These are phyloP conservation scores for Odontomyia ornata DNA, from an alignment of 2,888 invertebrate species.

Conservation along the genomic window DNA sequence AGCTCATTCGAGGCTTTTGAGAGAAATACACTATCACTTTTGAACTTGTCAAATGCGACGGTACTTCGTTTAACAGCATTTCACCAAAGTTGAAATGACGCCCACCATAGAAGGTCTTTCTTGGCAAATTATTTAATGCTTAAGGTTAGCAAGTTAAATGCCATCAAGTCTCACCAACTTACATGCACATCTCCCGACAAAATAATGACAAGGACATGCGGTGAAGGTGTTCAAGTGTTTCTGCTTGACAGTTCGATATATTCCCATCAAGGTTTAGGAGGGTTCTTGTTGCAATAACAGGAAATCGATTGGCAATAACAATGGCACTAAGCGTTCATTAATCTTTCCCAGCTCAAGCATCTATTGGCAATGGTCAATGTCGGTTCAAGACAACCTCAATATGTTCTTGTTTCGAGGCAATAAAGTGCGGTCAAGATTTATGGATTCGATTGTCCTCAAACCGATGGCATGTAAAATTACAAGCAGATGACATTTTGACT, in stretches of 20 bases:
- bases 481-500: slow-evolving; percentile 22
- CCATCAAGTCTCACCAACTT: neutral
- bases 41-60: too few relatives aligned
- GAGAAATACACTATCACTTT: too few relatives aligned
- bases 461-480: slow-evolving; percentile 41
- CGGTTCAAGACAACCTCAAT: slow-evolving; percentile 11
- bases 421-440: slow-evolving; percentile 42
- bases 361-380: slow-evolving; percentile 42
- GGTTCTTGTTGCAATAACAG: slow-evolving; percentile 36
- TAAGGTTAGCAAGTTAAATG: neutral
- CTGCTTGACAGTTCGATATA: slow-evolving; percentile 20
- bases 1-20: too few relatives aligned
- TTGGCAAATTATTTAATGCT: neutral
- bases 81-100: too few relatives aligned
- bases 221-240: slow-evolving; percentile 19
- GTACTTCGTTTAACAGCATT: too few relatives aligned
- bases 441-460: slow-evolving; percentile 38
- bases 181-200: neutral
- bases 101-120: too few relatives aligned
- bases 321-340: slow-evolving; percentile 38
- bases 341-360: slow-evolving; percentile 28
- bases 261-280: neutral
- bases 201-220: slow-evolving; percentile 25
- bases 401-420: slow-evolving; percentile 27
- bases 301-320: slow-evolving; percentile 43